Evolutionary conservation across 2,888 invertebrate genomes (phyloP), one percentile per base, ranked within the genome.

Genomic region (Acrobasis consociella): DNA sequence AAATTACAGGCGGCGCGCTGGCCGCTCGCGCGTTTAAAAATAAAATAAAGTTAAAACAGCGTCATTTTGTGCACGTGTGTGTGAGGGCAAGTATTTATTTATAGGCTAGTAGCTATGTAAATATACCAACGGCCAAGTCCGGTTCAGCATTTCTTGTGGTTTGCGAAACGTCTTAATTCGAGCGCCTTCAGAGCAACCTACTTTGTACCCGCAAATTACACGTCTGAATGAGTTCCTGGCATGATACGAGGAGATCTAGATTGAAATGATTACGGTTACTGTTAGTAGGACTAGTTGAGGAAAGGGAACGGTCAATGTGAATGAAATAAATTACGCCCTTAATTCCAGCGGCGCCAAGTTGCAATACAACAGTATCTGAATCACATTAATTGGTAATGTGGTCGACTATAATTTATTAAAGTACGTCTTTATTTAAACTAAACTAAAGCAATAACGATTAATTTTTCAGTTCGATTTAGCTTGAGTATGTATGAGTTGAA

Each of bases 31-130:
- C 80, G 91, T 86, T 89, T 90, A 91, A 91, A 92, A 92, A 92
- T 91, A 92, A 91, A 91, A 91, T 91, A 91, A 90, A 91, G 85
- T 87, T 89, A 89, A 90, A 89, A 90, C 90, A 89, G 87, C 92
- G 91, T 89, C 89, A 90, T 85, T 84, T 87, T 88, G 83, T 86
- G 86, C 86, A 86, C 87, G 87, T 91, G 91, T 91, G 91, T 83
- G 92, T 81, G 91, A 79, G 82, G 78, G 83, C 86, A 85, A 79
- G 87, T 91, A 91, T 91, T 91, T 91, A 91, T 92, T 92, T 91
- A 91, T 92, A 92, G 91, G 86, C 87, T 88, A 89, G 88, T 89
- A 89, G 90, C 91, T 89, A 91, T 90, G 91, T 92, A 87, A 89
- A 90, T 89, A 87, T 83, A 82, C 84, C 82, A 85, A 86, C 82